phyloP scores from a whole-genome alignment of 2,797 vertebrate species.

The Lithobates sylvaticus region DNA sequence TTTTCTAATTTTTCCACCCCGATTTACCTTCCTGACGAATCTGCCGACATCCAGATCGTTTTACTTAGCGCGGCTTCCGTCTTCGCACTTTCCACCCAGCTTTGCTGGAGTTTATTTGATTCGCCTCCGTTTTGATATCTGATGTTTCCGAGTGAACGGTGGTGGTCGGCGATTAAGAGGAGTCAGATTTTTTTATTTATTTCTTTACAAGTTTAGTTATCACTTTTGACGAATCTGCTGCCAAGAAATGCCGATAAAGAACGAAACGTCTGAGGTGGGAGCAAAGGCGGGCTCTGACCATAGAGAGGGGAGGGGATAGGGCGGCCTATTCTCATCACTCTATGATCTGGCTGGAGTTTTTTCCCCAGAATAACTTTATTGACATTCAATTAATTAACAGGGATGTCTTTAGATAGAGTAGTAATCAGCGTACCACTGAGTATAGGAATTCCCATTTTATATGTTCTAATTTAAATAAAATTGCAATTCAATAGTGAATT shows the following conservation, averaged over 20 bases:
- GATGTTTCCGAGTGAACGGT: too few species aligned
- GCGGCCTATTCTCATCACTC: neutral
- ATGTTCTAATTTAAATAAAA: too few species aligned
- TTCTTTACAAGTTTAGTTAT: neutral
- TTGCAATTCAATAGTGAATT: too few species aligned
- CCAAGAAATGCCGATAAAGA: too few species aligned
- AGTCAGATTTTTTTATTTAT: neutral
- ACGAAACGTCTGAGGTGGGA: slow-evolving; percentile 25
- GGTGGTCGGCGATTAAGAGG: too few species aligned
- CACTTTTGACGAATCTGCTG: slow-evolving; percentile 23
- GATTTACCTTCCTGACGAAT: slow-evolving; percentile 10
- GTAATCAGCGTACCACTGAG: too few species aligned
- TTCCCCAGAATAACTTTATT: slow-evolving; percentile 27
- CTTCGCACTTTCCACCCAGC: slow-evolving; percentile 26
- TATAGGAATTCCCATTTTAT: too few species aligned
- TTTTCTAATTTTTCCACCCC: neutral
- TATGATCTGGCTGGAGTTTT: neutral
- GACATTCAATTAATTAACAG: too few species aligned
- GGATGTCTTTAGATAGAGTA: too few species aligned
- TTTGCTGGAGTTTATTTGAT: neutral
- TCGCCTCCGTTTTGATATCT: too few species aligned
- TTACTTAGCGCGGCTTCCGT: neutral
- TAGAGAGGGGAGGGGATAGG: slow-evolving; percentile 4
- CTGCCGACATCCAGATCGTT: neutral
- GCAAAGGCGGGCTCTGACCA: slow-evolving; percentile 49